Evolutionary conservation across 2,113 vertebrate species (phyloP), one percentile per base, ranked within the genome.

Genomic region (Penelope pileata): DNA sequence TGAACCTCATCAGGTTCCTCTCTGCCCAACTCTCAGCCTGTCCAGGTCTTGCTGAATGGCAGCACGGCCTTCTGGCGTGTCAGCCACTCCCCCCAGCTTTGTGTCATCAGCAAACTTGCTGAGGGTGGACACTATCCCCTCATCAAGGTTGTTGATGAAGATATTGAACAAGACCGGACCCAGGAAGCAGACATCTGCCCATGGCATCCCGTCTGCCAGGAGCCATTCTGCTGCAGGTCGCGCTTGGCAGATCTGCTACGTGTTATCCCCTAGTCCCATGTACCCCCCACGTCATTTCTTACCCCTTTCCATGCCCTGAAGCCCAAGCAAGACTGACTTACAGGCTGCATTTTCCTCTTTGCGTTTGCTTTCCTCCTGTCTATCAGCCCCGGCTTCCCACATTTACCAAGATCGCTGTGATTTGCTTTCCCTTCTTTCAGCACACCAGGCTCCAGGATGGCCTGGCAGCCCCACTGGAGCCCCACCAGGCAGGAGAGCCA

Each of bases 161-260:
- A n/a, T n/a, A n/a, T n/a, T n/a, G n/a, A n/a, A n/a, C n/a, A n/a
- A n/a, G n/a, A n/a, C n/a, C n/a, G n/a, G n/a, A n/a, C n/a, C n/a
- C 4, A 40, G 64, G 21, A 40, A 58, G 8, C 16, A 26, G 24
- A 10, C 1, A 5, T 12, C 67, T 54, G n/a, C 43, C 12, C 83
- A 32, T 1, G 23, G 36, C 51, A 26, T 14, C 38, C 12, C 16
- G 7, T 34, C 66, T 68, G 45, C 45, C 24, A 17, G 9, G 23
- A 48, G 40, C 45, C 74, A 74, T 3, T 36, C 50, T 3, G 12
- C 53, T 22, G 23, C 7, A n/a, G 6, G 87, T 26, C 62, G 14
- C 2, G 32, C 47, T 1, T 6, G 47, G 16, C 50, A 66, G 24
- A 85, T 2, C 34, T 10, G 6, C 24, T 27, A 4, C 1, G 1